phyloP scores from a whole-genome alignment of 2,797 vertebrate species.

The Labroides dimidiatus region DNA sequence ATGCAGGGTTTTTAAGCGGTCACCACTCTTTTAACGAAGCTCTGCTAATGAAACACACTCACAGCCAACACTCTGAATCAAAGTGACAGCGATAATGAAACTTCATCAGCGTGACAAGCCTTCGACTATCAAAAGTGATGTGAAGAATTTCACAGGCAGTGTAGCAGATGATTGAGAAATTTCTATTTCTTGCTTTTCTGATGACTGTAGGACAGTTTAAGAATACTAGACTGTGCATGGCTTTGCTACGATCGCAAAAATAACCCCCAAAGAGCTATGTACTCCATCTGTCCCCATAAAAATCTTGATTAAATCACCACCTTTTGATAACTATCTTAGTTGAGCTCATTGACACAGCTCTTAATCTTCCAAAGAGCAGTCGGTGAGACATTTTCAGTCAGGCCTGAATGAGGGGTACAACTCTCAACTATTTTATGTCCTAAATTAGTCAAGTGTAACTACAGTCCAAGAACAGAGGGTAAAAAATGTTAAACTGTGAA shows the following conservation, averaged over 20 bases:
- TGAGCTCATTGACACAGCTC: constrained; percentile 27
- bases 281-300: constrained; percentile 19
- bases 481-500: not conserved
- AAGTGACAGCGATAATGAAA: constrained; percentile 43
- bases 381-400: constrained; percentile 18
- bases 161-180: constrained; percentile 30
- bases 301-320: constrained; percentile 41
- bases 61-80: constrained; percentile 20
- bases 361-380: constrained; percentile 51
- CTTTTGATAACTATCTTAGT: constrained; percentile 43
- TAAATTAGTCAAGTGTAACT: constrained; percentile 28
- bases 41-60: constrained; percentile 18
- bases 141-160: constrained; percentile 33
- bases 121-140: constrained; percentile 21
- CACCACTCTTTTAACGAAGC: constrained; percentile 7
- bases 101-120: constrained; percentile 16
- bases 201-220: constrained; percentile 14
- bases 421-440: constrained; percentile 23
- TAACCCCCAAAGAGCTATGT: not conserved
- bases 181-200: constrained; percentile 16
- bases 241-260: constrained; percentile 13
- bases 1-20: constrained; percentile 16
- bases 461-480: not conserved
- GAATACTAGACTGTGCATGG: constrained; percentile 7
- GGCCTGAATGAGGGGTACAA: constrained; percentile 34